Conservation (phyloP, 2,797 vertebrate species). For the Sebastes alutus region DNA sequence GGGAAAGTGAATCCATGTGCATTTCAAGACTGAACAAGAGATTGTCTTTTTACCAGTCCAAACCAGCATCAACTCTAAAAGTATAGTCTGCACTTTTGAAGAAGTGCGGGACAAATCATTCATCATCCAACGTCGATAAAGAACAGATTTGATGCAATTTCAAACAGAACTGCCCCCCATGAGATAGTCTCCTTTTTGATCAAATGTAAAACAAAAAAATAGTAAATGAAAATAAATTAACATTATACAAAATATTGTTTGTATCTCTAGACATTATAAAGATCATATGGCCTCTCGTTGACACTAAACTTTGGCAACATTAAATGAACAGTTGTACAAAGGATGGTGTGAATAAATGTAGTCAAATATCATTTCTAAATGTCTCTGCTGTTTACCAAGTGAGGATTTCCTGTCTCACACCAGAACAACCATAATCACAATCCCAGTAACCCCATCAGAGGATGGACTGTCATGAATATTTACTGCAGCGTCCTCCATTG, state of each 20-base stretch:
- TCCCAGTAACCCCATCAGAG: background rate
- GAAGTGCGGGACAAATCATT: background rate
- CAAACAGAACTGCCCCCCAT: background rate
- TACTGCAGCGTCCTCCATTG: background rate
- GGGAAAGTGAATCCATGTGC: background rate
- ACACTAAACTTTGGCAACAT: constrained; percentile 47
- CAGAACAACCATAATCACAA: background rate
- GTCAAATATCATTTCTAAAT: background rate
- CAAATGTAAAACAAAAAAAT: background rate
- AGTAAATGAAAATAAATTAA: constrained; percentile 16
- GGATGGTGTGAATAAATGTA: background rate
- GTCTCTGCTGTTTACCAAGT: background rate
- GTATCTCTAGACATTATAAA: background rate
- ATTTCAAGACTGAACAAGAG: background rate
- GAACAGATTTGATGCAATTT: background rate
- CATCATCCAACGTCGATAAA: background rate
- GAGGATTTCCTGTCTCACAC: background rate
- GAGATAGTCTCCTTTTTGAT: background rate
- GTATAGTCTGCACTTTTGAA: background rate
- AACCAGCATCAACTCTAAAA: background rate
- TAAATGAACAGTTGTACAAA: constrained; percentile 3
- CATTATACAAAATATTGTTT: background rate
- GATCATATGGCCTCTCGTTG: constrained; percentile 1
- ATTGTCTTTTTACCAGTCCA: background rate
- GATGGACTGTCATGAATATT: background rate